Conservation (phyloP, 2,797 vertebrate species). For the Lagodon rhomboides region DNA sequence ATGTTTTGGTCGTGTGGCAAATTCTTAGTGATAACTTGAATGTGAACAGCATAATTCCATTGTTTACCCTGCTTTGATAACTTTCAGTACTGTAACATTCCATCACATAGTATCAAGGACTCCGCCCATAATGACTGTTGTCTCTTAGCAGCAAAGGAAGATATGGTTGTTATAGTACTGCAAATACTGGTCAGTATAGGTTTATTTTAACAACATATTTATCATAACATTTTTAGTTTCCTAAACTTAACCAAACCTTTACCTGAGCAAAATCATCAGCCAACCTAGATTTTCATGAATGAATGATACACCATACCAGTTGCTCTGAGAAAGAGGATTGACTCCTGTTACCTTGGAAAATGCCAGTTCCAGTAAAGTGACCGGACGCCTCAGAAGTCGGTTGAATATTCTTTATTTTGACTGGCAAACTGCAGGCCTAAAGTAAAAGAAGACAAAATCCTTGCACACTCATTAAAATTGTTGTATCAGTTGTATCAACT, state of each 20-base stretch:
- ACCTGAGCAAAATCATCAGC: no score
- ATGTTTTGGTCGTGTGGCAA: not conserved
- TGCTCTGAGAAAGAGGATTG: no score
- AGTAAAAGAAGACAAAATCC: not conserved
- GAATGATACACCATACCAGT: not conserved
- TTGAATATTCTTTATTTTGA: conserved; percentile 45
- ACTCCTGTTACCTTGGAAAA: no score
- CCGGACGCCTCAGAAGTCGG: conserved; percentile 3
- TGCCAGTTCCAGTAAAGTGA: no score
- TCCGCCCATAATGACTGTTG: not conserved
- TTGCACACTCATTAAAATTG: conserved; percentile 31
- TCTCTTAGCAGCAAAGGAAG: not conserved
- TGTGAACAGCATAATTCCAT: not conserved
- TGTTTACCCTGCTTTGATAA: not conserved
- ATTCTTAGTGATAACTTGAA: not conserved
- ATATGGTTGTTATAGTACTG: not conserved
- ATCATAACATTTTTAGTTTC: not conserved
- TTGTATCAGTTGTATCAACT: conserved; percentile 32
- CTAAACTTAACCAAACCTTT: no score
- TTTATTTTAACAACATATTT: not conserved
- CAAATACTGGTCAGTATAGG: not conserved
- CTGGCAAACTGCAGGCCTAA: conserved; percentile 21
- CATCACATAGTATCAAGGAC: not conserved
- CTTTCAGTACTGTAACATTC: not conserved
- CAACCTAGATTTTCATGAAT: no score